Evolutionary conservation across 53 echinoderm and acorn worm species (phyloP).

Genomic region (Arbacia lixula): DNA sequence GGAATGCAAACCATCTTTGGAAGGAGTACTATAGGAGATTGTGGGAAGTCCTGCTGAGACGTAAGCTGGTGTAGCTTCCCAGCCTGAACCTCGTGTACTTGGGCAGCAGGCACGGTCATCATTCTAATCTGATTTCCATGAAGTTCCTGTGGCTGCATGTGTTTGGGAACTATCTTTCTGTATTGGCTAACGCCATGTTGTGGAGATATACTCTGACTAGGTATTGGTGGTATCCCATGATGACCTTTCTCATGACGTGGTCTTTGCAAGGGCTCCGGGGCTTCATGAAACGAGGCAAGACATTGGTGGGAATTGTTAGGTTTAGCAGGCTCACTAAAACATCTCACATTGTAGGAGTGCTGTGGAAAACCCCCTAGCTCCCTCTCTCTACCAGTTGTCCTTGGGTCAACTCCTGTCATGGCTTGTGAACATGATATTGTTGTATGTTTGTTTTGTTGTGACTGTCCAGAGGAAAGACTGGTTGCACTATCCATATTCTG

Average conservation of each 20-base stretch:
- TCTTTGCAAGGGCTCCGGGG: not conserved
- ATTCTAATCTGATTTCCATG: too few relatives aligned
- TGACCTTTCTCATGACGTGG: not conserved
- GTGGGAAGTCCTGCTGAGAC: slow-evolving; percentile 13
- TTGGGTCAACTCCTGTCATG: too few relatives aligned
- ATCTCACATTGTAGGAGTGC: not conserved
- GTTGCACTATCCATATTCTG: too few relatives aligned
- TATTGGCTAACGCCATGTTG: too few relatives aligned
- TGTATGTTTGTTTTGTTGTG: too few relatives aligned
- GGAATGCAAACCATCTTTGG: slow-evolving; percentile 26
- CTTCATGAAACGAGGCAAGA: not conserved
- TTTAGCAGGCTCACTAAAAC: not conserved
- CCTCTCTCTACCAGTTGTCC: not conserved
- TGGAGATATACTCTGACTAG: too few relatives aligned
- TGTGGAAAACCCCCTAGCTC: not conserved
- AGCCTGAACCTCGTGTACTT: not conserved
- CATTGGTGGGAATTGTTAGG: not conserved
- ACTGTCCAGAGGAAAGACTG: too few relatives aligned
- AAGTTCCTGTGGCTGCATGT: too few relatives aligned
- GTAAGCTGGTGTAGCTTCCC: not conserved
- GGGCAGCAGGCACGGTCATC: too few relatives aligned
- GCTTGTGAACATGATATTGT: too few relatives aligned
- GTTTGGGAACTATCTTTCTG: too few relatives aligned
- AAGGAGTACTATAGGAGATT: slow-evolving; percentile 38
- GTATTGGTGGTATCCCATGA: too few relatives aligned